Base-by-base conservation (phyloP, 1,140 invertebrate genomes). In the Colletes gigas region DNA sequence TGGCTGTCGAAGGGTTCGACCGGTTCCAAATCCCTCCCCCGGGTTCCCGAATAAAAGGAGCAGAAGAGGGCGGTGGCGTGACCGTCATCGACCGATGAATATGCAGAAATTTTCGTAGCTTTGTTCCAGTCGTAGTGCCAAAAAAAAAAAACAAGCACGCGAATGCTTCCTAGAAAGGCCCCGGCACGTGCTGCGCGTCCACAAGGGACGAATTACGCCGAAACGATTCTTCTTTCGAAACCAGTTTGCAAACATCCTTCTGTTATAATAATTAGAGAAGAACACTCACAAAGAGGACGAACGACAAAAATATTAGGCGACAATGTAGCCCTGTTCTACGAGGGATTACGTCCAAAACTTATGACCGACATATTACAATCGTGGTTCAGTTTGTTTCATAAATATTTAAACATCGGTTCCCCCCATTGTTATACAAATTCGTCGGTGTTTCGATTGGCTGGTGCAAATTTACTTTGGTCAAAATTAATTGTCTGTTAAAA, bases 221-320 rank as follows among this genome's bases (percentile, higher is more conserved):
- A 57, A 30, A 19, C 44, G 60, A 71, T 83, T 52, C 80, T 82
- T 73, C 54, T 72, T 69, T 30, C 17, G 14, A 55, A 50, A 59
- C 68, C 69, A 80, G 84, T 85, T 85, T 85, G 78, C 84, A 84
- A 85, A 85, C 84, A 85, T 82, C 57, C 63, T 62, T 70, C 52
- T 55, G 41, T 63, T 39, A 65, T 59, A 52, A 75, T 57, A 52
- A 50, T 52, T n/a, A 50, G 54, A 84, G 19, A 30, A 59, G 54
- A 52, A 75, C 62, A 41, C 30, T 30, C 30, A 41, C 14, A 50
- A 15, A 21, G 67, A 50, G 54, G 54, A 62, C 55, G 72, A 72
- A 76, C 77, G 57, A 72, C 39, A 50, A 55, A 78, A 78, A 73
- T 80, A 84, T 84, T 80, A 44, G 59, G 12, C 62, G 3, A 83